Percentiles rank a stretch among this genome's conserved stretches.
Evolutionary conservation across 2,797 vertebrate genomes (phyloP).

Genomic region (Lacerta agilis): DNA sequence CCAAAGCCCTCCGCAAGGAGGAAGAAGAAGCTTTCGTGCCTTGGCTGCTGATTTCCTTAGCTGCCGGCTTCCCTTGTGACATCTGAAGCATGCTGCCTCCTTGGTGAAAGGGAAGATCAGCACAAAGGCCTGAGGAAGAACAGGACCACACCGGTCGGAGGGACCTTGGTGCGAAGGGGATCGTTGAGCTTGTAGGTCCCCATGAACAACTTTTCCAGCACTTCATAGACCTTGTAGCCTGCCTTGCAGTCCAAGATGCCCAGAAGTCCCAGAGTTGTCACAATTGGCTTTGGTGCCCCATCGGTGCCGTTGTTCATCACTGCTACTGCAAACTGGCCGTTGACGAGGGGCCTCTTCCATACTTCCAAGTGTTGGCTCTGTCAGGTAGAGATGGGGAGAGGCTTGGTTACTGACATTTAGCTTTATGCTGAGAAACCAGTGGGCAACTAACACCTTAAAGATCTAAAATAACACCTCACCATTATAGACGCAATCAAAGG

Average conservation of each 20-base stretch:
- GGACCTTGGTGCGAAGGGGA: not conserved
- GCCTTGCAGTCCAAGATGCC: slow-evolving; percentile 17
- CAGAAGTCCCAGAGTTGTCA: not conserved
- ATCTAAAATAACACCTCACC: too few relatives aligned
- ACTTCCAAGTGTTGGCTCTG: not conserved
- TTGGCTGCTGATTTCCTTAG: not conserved
- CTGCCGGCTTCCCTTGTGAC: not conserved
- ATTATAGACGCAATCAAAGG: too few relatives aligned
- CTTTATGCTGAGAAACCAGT: too few relatives aligned
- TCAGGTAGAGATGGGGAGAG: not conserved
- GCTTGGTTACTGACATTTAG: not conserved
- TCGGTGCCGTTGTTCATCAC: slow-evolving; percentile 36
- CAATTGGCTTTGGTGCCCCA: slow-evolving; percentile 39
- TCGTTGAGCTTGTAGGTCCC: slow-evolving; percentile 16
- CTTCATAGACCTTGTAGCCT: slow-evolving; percentile 40
- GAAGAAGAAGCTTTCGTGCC: not conserved
- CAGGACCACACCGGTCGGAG: slow-evolving; percentile 45
- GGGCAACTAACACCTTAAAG: too few relatives aligned
- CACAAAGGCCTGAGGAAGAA: slow-evolving; percentile 35
- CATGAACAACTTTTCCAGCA: slow-evolving; percentile 38
- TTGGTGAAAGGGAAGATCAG: not conserved
- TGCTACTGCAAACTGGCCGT: not conserved
- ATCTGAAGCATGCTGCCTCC: not conserved
- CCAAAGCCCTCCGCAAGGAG: not conserved
- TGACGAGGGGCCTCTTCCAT: slow-evolving; percentile 41